Base-by-base conservation (phyloP, 2,888 invertebrate genomes). In the Cerastis leucographa region DNA sequence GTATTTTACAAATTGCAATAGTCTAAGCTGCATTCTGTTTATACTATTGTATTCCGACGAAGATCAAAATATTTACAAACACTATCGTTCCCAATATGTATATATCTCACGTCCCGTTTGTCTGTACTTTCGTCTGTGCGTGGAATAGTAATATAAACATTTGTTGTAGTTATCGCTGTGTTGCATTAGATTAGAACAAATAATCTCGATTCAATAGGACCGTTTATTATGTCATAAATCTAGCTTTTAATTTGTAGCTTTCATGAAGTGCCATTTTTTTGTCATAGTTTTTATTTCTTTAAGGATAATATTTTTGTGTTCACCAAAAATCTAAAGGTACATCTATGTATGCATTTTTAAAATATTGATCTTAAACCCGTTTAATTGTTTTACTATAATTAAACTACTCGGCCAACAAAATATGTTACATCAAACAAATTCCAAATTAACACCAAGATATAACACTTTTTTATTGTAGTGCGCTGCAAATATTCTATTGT, bases 61-160 rank as follows among this genome's bases (percentile, higher is more conserved):
- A 17, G 42, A 78, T 56, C 59, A 72, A n/a, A 85, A 80, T 80
- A 84, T 85, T 85, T 56, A 75, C 69, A 66, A 69, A 70, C 71
- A 84, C 17, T 68, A 71, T 69, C 80, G 56, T 19, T n/a, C 35
- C 7, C 17, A 40, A 59, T 73, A 49, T 66, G 51, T 84, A 71
- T 66, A 49, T 65, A 74, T 75, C 81, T 80, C 82, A 84, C 85
- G 85, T 61, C 4, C 51, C 44, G 22, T 42, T 9, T 14, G 79
- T 65, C 40, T 51, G 44, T 73, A 40, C 14, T n/a, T 14, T 44
- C 54, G 49, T 70, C 22, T 66, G 61, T 69, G 71, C 3, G 29
- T 25, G 1, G 81, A 69, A 84, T 84, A 69, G 9, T 51, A 74
- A 84, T 56, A 49, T 49, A 71, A 71, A 71, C n/a, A 72, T 71